phyloP scores from a whole-genome alignment of 2,888 invertebrate species.

The Lasioglossum villosulum region DNA sequence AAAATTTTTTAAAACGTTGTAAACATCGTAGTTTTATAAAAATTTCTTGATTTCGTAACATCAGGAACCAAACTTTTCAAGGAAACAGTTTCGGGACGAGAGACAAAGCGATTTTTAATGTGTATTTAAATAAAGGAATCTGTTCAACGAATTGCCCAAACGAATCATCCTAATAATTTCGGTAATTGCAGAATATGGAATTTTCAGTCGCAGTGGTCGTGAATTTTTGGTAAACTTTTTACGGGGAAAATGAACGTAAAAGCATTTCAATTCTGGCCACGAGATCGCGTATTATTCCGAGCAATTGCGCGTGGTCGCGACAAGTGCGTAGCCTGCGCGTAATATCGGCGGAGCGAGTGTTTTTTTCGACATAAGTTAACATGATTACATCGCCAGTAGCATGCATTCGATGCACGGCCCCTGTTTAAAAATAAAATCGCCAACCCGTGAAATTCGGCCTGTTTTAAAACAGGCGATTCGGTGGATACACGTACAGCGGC shows the following conservation, averaged over 20 bases:
- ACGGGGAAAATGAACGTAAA: not conserved
- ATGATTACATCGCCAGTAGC: not conserved
- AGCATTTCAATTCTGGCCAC: not conserved
- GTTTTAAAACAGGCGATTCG: slow-evolving; percentile 8
- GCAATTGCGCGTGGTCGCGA: not conserved
- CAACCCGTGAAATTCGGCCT: slow-evolving; percentile 1
- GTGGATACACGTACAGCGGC: not conserved
- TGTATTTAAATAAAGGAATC: too few species aligned
- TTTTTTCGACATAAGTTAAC: not conserved
- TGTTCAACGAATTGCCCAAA: too few species aligned
- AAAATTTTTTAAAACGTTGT: not conserved
- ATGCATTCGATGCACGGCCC: not conserved
- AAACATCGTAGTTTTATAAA: not conserved
- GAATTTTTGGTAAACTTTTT: not conserved
- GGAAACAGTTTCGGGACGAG: too few species aligned
- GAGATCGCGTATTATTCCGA: not conserved
- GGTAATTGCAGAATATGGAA: too few species aligned
- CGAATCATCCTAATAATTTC: too few species aligned
- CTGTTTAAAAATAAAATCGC: slow-evolving; percentile 13
- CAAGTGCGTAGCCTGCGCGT: not conserved
- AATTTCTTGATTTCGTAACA: not conserved
- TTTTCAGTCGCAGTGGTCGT: not conserved
- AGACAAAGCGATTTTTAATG: too few species aligned
- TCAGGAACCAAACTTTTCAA: too few species aligned
- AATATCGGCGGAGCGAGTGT: not conserved